Conservation (phyloP, 2,888 invertebrate genomes). For the Phanerotoma sp. region DNA sequence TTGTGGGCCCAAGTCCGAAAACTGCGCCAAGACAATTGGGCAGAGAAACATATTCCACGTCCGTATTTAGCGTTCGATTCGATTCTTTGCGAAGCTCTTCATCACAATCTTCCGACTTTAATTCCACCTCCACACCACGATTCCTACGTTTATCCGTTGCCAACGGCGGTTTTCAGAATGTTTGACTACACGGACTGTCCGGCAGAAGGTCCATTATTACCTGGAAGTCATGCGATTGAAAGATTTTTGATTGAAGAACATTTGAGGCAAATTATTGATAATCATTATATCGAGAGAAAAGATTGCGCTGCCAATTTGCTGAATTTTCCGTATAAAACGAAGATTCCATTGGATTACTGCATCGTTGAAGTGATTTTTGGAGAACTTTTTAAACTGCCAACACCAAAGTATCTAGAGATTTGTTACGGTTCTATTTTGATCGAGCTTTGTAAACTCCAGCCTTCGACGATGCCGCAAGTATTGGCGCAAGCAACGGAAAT, state of each 20-base stretch:
- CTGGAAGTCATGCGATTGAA: constrained; percentile 97
- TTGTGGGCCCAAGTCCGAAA: constrained; percentile 94
- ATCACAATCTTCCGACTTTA: constrained; percentile 91
- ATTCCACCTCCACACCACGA: constrained; percentile 93
- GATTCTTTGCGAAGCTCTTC: constrained; percentile 91
- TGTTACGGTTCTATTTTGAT: constrained; percentile 94
- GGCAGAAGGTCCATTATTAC: constrained; percentile 80
- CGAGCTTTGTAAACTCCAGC: constrained; percentile 95
- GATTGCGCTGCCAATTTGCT: constrained; percentile 92
- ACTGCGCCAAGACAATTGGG: constrained; percentile 92
- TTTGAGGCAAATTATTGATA: constrained; percentile 88
- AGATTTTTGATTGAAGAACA: constrained; percentile 98
- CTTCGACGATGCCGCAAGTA: constrained; percentile 94
- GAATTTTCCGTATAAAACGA: constrained; percentile 88
- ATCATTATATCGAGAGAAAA: constrained; percentile 85
- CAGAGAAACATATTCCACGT: constrained; percentile 92
- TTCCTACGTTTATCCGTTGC: constrained; percentile 88
- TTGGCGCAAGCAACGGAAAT: constrained; percentile 98
- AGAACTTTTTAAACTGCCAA: constrained; percentile 90
- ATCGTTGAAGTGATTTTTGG: constrained; percentile 97
- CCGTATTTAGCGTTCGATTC: constrained; percentile 97
- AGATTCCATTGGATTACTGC: constrained; percentile 96
- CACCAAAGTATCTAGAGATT: constrained; percentile 85
- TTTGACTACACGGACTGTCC: constrained; percentile 99
- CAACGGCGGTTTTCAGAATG: constrained; percentile 91